These are phyloP conservation scores for Julus scandinavius DNA, from an alignment of 2,888 invertebrate species.

Conservation along the genomic window DNA sequence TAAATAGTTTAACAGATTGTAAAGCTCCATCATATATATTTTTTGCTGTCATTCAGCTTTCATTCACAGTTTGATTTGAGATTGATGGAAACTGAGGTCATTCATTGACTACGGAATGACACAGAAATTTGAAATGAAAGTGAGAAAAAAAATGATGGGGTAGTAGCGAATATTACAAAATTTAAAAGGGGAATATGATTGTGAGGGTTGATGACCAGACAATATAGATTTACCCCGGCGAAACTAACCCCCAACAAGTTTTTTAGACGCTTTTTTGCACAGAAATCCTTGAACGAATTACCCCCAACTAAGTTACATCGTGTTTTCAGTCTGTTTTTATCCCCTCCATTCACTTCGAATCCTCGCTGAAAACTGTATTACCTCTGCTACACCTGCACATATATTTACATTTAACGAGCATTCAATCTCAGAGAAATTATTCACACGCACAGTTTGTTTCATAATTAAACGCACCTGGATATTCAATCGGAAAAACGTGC, in stretches of 20 bases:
- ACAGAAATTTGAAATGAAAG: not conserved
- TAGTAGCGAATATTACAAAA: not conserved
- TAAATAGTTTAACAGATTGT: no score
- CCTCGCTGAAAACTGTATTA: conserved; percentile 3
- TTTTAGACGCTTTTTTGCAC: not conserved
- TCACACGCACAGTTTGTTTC: conserved; percentile 29
- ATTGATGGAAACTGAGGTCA: not conserved
- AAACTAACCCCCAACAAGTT: not conserved
- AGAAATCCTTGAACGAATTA: conserved; percentile 24
- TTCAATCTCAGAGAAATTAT: conserved; percentile 28
- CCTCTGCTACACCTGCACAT: not conserved
- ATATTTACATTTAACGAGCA: conserved; percentile 36
- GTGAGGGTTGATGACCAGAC: conserved; percentile 22
- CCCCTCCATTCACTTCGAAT: not conserved
- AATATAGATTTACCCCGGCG: not conserved
- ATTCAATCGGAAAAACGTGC: conserved; percentile 32
- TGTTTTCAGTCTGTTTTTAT: conserved; percentile 22
- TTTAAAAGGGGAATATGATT: not conserved
- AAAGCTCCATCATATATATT: no score
- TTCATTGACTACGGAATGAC: not conserved
- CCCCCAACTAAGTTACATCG: conserved; percentile 35
- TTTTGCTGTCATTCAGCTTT: not conserved
- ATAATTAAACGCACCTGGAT: conserved; percentile 41
- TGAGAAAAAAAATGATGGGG: not conserved
- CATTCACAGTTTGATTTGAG: not conserved